Evolutionary conservation across 35 echinoderm and acorn worm species (phyloP).

Genomic region (Holothuria glaberrima): DNA sequence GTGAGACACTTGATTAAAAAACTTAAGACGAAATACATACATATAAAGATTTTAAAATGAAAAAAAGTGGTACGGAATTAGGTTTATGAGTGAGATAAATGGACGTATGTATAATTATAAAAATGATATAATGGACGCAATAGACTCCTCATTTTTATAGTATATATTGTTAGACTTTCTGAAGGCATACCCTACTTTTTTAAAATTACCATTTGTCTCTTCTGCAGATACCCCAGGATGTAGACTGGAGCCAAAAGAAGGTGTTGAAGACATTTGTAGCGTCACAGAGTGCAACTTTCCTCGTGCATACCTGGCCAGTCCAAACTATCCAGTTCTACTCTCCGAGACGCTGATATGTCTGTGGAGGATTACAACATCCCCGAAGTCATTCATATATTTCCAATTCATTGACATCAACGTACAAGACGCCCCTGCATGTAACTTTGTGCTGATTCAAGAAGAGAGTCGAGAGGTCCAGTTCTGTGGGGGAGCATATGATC

Average conservation of each 20-base stretch:
- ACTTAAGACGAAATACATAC: too few species aligned
- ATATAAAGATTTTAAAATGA: too few species aligned
- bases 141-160: too few species aligned
- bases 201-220: not conserved
- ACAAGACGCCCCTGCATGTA: not conserved
- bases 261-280: not conserved
- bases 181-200: too few species aligned
- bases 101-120: too few species aligned
- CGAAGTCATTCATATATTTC: not conserved
- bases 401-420: not conserved
- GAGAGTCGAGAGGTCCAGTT: not conserved
- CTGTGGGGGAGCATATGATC: not conserved
- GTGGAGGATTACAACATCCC: not conserved
- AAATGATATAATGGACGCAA: too few species aligned
- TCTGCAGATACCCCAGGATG: constrained; percentile 2
- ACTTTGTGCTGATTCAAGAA: not conserved
- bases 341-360: not conserved
- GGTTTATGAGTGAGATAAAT: too few species aligned
- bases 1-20: too few species aligned
- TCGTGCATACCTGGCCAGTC: constrained; percentile 16
- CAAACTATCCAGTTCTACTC: constrained; percentile 1
- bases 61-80: too few species aligned
- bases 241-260: constrained; percentile 15
- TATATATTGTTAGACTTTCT: too few species aligned
- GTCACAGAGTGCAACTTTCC: not conserved